Evolutionary conservation across 2,888 invertebrate genomes (phyloP).

Genomic region (Dilophus febrilis): DNA sequence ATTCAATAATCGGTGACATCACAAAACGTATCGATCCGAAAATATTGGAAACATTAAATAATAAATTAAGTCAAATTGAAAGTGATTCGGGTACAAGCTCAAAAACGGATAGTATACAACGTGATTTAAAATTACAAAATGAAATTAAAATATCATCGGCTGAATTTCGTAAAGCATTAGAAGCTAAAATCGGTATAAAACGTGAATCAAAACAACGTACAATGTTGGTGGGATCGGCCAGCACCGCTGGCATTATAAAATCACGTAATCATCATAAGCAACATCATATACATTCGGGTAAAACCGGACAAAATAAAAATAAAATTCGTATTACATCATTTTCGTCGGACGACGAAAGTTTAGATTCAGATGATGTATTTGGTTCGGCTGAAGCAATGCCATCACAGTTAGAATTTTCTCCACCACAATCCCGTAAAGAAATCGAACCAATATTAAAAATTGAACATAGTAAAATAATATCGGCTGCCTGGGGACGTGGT

Average conservation of each 20-base stretch:
- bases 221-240: no score
- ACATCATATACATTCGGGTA: slow-evolving; percentile 34
- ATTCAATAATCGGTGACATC: no score
- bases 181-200: slow-evolving; percentile 37
- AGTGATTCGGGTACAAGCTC: slow-evolving; percentile 61
- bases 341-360: slow-evolving; percentile 58
- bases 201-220: slow-evolving; percentile 25
- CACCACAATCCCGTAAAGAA: slow-evolving; percentile 58
- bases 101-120: slow-evolving; percentile 46
- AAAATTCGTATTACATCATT: slow-evolving; percentile 60
- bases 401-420: slow-evolving; percentile 52
- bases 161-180: slow-evolving; percentile 34
- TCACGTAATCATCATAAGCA: slow-evolving; percentile 22
- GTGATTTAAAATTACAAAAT: slow-evolving; percentile 33
- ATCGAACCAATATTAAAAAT: slow-evolving; percentile 55
- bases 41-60: slow-evolving; percentile 48
- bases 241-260: slow-evolving; percentile 39
- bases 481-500: slow-evolving; percentile 47
- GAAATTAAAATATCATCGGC: slow-evolving; percentile 32
- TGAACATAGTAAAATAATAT: slow-evolving; percentile 51
- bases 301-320: slow-evolving; percentile 41
- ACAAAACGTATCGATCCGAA: slow-evolving; percentile 50
- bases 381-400: slow-evolving; percentile 60
- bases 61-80: slow-evolving; percentile 57
- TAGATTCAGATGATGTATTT: slow-evolving; percentile 61